Base-by-base conservation (phyloP, 2,113 vertebrate genomes). In the Myrmophylax atrothorax region DNA sequence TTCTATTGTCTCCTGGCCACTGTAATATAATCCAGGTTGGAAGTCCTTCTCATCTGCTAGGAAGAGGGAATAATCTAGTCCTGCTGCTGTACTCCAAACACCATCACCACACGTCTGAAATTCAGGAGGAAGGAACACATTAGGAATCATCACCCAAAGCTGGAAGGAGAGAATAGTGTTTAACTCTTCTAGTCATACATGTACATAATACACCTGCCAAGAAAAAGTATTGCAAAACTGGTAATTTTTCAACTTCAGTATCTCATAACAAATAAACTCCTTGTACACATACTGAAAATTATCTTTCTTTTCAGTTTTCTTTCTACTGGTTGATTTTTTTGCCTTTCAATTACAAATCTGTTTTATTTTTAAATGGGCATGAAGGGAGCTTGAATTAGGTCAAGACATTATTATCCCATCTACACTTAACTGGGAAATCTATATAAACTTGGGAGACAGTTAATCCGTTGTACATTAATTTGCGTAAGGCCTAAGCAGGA, bases 21-120 rank as follows among this genome's bases (percentile, higher is more conserved):
- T 99, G 94, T 99, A 99, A 97, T 99, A 99, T 40, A 99, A 97
- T 52, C 98, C 99, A 95, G 99, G 99, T 82, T 99, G 99, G 93
- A 98, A 99, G 74, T 99, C 99, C 94, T 99, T 98, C 72, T 99
- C 99, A 60, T 99, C 99, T 38, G 98, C 98, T 62, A 99, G 96
- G 78, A 99, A 98, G 24, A 99, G 94, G 44, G 99, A 99, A 97
- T 99, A 99, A 90, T 98, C 98, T 56, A 98, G 97, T 60, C 99
- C 99, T 2, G 99, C 99, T 25, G 98, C 98, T 25, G 98, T 52
- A 73, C 98, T 98, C 99, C 99, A 99, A 38, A 99, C 96, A 37
- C 99, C 97, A 77, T 98, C 98, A 91, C 98, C 98, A 1, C 98
- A 98, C 46, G 99, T 87, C 99, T 99, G 95, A 56, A 96, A 95